Conservation (phyloP, 2,888 invertebrate genomes). For the Heliconius erato region DNA sequence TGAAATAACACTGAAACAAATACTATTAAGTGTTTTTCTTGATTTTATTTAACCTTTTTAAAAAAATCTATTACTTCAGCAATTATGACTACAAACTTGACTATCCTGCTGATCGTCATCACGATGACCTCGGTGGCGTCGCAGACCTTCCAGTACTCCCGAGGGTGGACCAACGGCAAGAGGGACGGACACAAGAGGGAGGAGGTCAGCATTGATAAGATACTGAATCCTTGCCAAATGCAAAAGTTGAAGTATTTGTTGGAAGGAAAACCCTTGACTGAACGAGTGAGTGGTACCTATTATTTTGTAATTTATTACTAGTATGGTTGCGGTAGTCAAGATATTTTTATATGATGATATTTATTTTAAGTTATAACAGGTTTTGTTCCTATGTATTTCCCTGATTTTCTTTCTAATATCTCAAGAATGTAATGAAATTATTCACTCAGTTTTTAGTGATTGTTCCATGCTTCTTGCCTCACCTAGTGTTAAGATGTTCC, state of each 20-base stretch:
- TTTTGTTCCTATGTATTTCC: too few relatives aligned
- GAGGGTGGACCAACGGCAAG: constrained; percentile 92
- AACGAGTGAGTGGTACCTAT: constrained; percentile 66
- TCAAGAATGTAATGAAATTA: too few relatives aligned
- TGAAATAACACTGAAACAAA: too few relatives aligned
- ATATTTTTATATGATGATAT: neutral
- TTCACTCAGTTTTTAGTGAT: too few relatives aligned
- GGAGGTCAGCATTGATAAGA: constrained; percentile 66
- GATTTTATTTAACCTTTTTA: neutral
- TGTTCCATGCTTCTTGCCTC: too few relatives aligned
- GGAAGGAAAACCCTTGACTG: constrained; percentile 79
- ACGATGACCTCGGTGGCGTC: constrained; percentile 80
- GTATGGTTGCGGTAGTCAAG: neutral
- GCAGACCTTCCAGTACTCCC: constrained; percentile 92
- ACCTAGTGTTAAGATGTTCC: too few relatives aligned
- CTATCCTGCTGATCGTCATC: constrained; percentile 73
- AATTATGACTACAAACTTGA: constrained; percentile 67
- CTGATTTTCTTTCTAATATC: too few relatives aligned
- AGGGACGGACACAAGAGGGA: constrained; percentile 72
- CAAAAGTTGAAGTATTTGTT: constrained; percentile 82
- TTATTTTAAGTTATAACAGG: too few relatives aligned
- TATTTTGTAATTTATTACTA: neutral
- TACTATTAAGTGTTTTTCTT: neutral
- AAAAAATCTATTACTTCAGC: neutral
- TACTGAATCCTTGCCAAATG: constrained; percentile 81